Base-by-base conservation (phyloP, 2,797 vertebrate species). In the Arrhamphus sclerolepis region DNA sequence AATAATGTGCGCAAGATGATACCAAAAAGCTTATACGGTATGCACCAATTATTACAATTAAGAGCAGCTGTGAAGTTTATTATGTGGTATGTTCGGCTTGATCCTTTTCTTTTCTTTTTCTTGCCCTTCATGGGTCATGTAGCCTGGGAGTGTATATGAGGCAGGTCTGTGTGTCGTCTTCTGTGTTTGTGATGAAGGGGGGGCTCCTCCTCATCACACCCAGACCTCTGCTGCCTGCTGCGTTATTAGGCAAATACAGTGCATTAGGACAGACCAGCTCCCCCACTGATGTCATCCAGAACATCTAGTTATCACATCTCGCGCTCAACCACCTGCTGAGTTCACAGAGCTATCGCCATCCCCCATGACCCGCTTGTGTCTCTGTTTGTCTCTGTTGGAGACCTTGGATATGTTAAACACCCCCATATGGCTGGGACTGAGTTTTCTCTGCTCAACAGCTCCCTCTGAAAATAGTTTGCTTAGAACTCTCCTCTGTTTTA, bases 241-340 rank as follows among this genome's bases (percentile, higher is more conserved):
- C 41, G 87, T 86, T 90, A 90, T 90, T 89, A 90, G 77, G 75
- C 75, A 87, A 87, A 85, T 75, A 63, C 81, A 83, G 83, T 84
- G 73, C 86, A 86, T 87, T 73, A 73, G 85, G 84, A 87, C 64
- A 53, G 83, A 70, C 69, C 70, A 54, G 76, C 85, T 87, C 72
- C 83, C 79, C 77, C 78, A 66, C 78, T 48, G 84, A 86, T 91
- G 87, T 92, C 87, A 84, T 81, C 24, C 65, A 80, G 86, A 90
- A 90, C 90, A 92, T 91, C 91, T 91, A 91, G 92, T 93, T 92
- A 92, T 91, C 85, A 77, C 86, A 77, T 92, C 88, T 91, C 21
- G 68, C 20, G 73, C 86, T 92, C 81, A 78, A 82, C 86, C 89
- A 87, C 92, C 91, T 89, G 87, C 91, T 89, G 92, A 89, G 92